Percentiles rank a stretch among this genome's conserved stretches.
These are phyloP conservation scores for Hyposoter dolosus DNA, from an alignment of 2,888 invertebrate genomes.

Conservation along the genomic window DNA sequence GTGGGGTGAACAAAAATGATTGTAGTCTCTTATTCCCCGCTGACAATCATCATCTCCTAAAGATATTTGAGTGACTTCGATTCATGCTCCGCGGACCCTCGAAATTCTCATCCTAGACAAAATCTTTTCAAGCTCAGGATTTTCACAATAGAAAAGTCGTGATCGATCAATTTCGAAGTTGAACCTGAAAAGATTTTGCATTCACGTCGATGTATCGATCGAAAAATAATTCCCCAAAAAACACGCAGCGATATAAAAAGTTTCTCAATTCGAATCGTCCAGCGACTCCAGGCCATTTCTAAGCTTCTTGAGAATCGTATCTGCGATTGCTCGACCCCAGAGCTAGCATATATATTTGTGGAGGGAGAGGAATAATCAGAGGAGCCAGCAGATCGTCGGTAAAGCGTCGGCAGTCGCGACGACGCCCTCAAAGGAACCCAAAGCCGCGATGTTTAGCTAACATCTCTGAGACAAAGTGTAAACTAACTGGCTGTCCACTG, in stretches of 20 bases:
- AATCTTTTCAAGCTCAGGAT: not conserved
- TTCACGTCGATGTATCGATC: not conserved
- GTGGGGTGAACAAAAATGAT: not conserved
- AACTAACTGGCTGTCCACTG: conserved; percentile 82
- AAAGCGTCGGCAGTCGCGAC: conserved; percentile 70
- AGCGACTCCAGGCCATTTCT: too few relatives aligned
- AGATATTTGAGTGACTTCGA: conserved; percentile 1
- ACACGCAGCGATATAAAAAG: not conserved
- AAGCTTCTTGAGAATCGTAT: not conserved
- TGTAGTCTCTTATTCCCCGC: conserved; percentile 4
- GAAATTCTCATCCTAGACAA: not conserved
- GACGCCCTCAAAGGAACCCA: conserved; percentile 76
- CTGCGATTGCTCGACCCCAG: conserved; percentile 3
- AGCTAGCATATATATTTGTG: conserved; percentile 9
- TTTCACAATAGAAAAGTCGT: not conserved
- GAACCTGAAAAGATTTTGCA: not conserved
- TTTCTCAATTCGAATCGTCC: not conserved
- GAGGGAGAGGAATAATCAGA: conserved; percentile 30
- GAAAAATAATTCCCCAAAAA: not conserved
- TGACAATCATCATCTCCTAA: conserved; percentile 3
- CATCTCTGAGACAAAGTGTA: conserved; percentile 82
- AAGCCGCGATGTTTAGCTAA: conserved; percentile 80
- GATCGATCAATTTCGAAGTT: not conserved
- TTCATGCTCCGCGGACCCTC: not conserved
- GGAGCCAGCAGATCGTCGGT: conserved; percentile 27